A percentile compares a stretch with the other conserved stretches of the same genome.
Conservation (phyloP, 2,113 vertebrate species). For the Oostethus manadensis region DNA sequence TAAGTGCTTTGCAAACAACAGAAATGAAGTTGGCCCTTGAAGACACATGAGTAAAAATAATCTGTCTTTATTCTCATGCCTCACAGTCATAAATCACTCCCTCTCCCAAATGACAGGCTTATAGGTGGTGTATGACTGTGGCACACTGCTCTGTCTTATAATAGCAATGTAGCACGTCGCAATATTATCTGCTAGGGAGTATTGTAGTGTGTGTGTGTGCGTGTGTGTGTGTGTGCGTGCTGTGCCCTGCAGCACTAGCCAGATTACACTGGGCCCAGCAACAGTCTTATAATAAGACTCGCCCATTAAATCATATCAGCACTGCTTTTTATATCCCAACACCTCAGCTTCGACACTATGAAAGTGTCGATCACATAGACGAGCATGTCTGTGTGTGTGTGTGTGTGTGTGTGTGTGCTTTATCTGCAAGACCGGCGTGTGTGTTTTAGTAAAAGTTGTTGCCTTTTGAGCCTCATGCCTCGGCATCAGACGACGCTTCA, state of each 20-base stretch:
- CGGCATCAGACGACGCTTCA: slow-evolving; percentile 63
- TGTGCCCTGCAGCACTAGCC: slow-evolving; percentile 65
- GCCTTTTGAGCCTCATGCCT: slow-evolving; percentile 51
- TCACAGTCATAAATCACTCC: slow-evolving; percentile 65
- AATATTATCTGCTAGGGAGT: slow-evolving; percentile 61
- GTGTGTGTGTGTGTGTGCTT: slow-evolving; percentile 41
- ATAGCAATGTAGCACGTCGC: slow-evolving; percentile 65
- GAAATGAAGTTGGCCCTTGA: slow-evolving; percentile 60
- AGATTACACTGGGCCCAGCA: slow-evolving; percentile 67
- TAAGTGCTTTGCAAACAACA: slow-evolving; percentile 53
- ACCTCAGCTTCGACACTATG: slow-evolving; percentile 65
- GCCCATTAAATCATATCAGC: slow-evolving; percentile 76
- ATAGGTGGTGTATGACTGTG: slow-evolving; percentile 47
- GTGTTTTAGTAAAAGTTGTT: slow-evolving; percentile 62
- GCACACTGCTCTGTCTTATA: slow-evolving; percentile 68
- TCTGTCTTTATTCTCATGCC: slow-evolving; percentile 62
- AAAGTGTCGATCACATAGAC: slow-evolving; percentile 58
- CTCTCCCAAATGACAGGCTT: slow-evolving; percentile 54
- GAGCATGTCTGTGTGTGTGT: slow-evolving; percentile 50
- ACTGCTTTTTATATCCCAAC: slow-evolving; percentile 73
- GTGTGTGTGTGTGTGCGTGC: slow-evolving; percentile 6
- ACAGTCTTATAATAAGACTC: slow-evolving; percentile 74
- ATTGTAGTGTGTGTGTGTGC: slow-evolving; percentile 51
- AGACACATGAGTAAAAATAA: slow-evolving; percentile 64
- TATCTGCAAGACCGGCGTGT: slow-evolving; percentile 34